Evolutionary conservation across 2,113 vertebrate species (phyloP), one percentile per base, ranked within the genome.

Genomic region (Reinhardtius hippoglossoides): DNA sequence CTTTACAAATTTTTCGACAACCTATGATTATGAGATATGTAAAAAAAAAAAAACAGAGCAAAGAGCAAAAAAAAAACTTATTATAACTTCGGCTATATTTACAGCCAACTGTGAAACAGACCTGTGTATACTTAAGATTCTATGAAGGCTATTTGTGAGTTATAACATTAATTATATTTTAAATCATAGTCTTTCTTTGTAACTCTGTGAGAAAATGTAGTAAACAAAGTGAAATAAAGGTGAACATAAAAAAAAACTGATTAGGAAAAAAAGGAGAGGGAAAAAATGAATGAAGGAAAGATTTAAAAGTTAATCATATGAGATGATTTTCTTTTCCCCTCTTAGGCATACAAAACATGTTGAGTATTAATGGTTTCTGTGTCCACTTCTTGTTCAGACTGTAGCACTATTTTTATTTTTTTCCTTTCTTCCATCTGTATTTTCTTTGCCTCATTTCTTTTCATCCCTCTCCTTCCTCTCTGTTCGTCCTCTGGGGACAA

Each of bases 401-500:
- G 18, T 1, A 9, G 31, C 67, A 14, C 40, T 1, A 1, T 15
- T 46, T 69, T 69, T 48, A 46, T 57, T 60, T 24, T n/a, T 31
- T 58, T 31, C 26, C 15, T 60, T 54, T 10, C 15, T 14, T 72
- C 55, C 78, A 74, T 81, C 58, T 67, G 56, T 24, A 64, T 81
- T 46, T 82, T 76, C 42, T 81, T 74, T 37, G 24, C 58, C 31
- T 74, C 27, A 23, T 71, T 73, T 70, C 48, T 74, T 63, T 65
- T 64, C 18, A 35, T 57, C 52, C n/a, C 40, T 50, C 20, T 76
- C 50, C 3, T 57, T 57, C 24, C 40, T 50, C 20, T 76, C 50
- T 2, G 46, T 72, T 64, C 40, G 6, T 82, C 61, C 83, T 84
- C 67, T 27, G 67, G 83, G 85, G 76, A 80, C 74, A 8, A 40